phyloP scores from a whole-genome alignment of 2,113 vertebrate species.

The Oriolus oriolus region DNA sequence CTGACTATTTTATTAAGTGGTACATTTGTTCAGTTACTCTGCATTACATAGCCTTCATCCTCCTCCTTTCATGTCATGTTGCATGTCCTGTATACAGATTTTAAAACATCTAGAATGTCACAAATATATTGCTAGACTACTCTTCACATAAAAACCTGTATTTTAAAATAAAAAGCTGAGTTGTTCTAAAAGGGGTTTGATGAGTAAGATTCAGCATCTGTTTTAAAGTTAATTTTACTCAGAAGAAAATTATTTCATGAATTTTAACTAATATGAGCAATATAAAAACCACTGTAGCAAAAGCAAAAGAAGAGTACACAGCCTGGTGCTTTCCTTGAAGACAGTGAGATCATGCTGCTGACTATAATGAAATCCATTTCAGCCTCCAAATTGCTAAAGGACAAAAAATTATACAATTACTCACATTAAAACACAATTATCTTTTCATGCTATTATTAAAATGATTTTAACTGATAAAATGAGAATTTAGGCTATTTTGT shows the following conservation, averaged over 20 bases:
- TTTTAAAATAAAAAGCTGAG: neutral
- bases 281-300: neutral
- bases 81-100: neutral
- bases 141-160: neutral
- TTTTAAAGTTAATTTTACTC: neutral
- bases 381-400: neutral
- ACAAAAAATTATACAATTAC: neutral
- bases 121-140: neutral
- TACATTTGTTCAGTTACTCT: neutral
- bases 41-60: neutral
- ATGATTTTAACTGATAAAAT: neutral
- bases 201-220: neutral
- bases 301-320: neutral
- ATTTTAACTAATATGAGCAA: neutral
- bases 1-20: neutral
- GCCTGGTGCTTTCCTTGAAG: neutral
- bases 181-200: neutral
- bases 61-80: neutral
- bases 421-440: constrained; percentile 8
- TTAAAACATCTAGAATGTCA: neutral
- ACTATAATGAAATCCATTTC: neutral
- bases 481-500: neutral
- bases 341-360: neutral
- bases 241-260: neutral
- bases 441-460: neutral